phyloP scores from a whole-genome alignment of 2,113 vertebrate genomes.

The Catharus fuscescens region DNA sequence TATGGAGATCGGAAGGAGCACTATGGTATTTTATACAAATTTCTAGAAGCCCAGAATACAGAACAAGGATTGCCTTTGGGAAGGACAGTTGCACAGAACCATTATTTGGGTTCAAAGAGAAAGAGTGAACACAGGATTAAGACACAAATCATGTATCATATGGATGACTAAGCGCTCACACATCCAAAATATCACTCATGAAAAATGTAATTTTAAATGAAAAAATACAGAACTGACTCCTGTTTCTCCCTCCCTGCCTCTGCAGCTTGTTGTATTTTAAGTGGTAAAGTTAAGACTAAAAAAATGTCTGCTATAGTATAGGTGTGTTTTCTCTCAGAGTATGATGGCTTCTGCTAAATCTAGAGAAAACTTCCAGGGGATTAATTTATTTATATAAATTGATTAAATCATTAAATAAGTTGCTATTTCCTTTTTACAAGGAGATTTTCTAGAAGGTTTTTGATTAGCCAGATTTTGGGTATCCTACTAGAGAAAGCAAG shows the following conservation, averaged over 20 bases:
- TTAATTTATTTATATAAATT: background rate
- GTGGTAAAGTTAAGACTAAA: background rate
- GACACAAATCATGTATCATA: background rate
- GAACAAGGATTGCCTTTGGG: background rate
- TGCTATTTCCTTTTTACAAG: background rate
- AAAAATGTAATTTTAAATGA: background rate
- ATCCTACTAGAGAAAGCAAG: background rate
- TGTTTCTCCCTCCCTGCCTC: rapidly evolving
- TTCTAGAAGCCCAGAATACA: background rate
- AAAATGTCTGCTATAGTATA: background rate
- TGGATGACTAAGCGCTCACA: background rate
- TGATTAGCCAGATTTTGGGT: background rate
- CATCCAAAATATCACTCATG: background rate
- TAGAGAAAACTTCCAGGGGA: background rate
- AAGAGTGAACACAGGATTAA: background rate
- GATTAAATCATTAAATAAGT: background rate
- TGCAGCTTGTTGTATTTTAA: background rate
- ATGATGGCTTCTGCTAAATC: background rate
- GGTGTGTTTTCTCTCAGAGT: background rate
- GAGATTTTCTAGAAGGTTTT: background rate
- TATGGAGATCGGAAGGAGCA: background rate
- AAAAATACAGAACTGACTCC: background rate
- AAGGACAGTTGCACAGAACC: background rate
- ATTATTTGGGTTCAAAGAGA: background rate
- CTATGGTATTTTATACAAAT: background rate